phyloP scores from a whole-genome alignment of 2,113 vertebrate genomes.

The Ctenodactylus gundi region DNA sequence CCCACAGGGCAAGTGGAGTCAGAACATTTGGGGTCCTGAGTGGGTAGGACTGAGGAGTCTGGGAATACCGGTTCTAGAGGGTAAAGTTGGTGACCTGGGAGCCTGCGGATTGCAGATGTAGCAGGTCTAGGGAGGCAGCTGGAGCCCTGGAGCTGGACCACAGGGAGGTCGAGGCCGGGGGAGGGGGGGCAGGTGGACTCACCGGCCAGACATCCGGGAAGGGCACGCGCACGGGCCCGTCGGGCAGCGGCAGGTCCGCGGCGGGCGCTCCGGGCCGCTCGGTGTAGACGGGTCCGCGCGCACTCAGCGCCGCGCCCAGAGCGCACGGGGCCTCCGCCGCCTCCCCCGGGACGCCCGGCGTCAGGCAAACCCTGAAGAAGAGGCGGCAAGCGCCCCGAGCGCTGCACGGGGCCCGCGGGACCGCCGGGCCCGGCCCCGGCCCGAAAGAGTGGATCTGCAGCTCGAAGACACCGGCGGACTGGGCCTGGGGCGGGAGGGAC shows the following conservation, averaged over 20 bases:
- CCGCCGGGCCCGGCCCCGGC: conserved; percentile 10
- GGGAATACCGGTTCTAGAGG: neutral
- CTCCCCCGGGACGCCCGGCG: conserved; percentile 87
- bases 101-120: neutral
- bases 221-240: conserved; percentile 85
- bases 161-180: neutral
- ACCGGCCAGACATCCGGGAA: conserved; percentile 93
- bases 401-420: conserved; percentile 55
- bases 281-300: conserved; percentile 79
- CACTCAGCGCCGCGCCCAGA: conserved; percentile 86
- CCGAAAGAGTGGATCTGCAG: conserved; percentile 90
- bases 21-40: neutral
- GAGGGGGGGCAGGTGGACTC: conserved; percentile 53
- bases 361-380: conserved; percentile 92
- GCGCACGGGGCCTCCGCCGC: conserved; percentile 88
- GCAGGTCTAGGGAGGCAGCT: neutral
- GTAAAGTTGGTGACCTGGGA: neutral
- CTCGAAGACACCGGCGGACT: conserved; percentile 89
- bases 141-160: neutral
- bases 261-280: conserved; percentile 80
- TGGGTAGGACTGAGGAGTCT: neutral
- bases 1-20: neutral
- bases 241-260: conserved; percentile 79
- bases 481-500: conserved; percentile 74
- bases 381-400: conserved; percentile 82